Base-by-base conservation (phyloP, 2,797 vertebrate species). In the Chaetodon trifasciatus region DNA sequence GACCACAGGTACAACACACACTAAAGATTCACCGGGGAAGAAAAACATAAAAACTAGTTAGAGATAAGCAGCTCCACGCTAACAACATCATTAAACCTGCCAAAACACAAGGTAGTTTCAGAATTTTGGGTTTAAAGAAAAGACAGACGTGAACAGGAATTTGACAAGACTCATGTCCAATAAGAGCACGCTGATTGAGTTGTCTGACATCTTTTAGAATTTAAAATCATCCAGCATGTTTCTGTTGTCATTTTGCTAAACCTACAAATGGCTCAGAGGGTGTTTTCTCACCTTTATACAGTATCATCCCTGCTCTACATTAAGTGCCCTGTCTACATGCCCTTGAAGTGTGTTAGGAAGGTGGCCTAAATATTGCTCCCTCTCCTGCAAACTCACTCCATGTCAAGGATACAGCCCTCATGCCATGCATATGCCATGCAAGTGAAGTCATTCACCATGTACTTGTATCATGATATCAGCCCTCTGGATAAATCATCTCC, bases 1-100 rank as follows among this genome's bases (percentile, higher is more conserved):
- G 96, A 96, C 96, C 96, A 96, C 82, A 96, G 94, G 93, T 96
- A 96, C 74, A 96, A 87, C 87, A 96, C 96, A 81, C 96, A 96
- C 96, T 96, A 78, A 69, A 83, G 39, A 78, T 76, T 75, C 70
- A 88, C 8, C 67, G 60, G 64, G 63, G 46, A 56, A 66, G 62
- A 86, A 19, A 75, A 46, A 68, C 21, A 79, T 4, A 61, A 42
- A 39, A 68, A 37, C 12, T 23, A 13, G 64, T 83, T 60, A 84
- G 10, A 65, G 3, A 1, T 47, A 8, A 76, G 35, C 32, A 69
- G 21, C 46, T 70, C 2, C 5, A 63, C 3, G 28, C 12, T 15
- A 11, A 32, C 19, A 67, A 35, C 52, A 56, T 35, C 49, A 39
- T 37, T 46, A 32, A 19, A 68, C 21, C 9, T 40, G 8, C 1